Conservation (phyloP, 2,888 invertebrate genomes). For the Stenodera caucasica region DNA sequence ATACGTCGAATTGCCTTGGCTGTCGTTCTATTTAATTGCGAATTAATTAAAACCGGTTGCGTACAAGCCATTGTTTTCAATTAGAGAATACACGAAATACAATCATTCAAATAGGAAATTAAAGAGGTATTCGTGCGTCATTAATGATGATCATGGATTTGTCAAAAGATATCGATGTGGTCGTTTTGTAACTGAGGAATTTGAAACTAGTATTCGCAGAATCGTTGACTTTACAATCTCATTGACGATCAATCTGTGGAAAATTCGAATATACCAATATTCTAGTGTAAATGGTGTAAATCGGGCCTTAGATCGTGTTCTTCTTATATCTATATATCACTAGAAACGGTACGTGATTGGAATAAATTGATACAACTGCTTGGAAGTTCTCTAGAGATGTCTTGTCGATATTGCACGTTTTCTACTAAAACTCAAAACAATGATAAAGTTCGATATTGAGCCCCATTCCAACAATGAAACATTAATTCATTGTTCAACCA, state of each 20-base stretch:
- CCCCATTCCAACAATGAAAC: not conserved
- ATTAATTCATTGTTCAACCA: not conserved
- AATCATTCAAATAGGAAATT: not conserved
- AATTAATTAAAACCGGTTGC: too few relatives aligned
- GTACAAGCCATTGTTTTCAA: too few relatives aligned
- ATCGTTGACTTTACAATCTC: too few relatives aligned
- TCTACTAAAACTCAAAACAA: not conserved
- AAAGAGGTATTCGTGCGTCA: not conserved
- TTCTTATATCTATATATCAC: not conserved
- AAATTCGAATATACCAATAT: too few relatives aligned
- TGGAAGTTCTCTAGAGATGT: not conserved
- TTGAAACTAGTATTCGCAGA: too few relatives aligned
- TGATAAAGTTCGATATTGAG: not conserved
- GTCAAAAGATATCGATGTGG: not conserved
- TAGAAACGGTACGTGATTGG: slow-evolving; percentile 1
- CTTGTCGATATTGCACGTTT: slow-evolving; percentile 5
- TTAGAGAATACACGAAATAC: too few relatives aligned
- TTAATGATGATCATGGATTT: not conserved
- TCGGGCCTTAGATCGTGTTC: too few relatives aligned
- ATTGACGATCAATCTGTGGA: too few relatives aligned
- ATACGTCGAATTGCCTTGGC: too few relatives aligned
- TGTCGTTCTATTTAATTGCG: too few relatives aligned
- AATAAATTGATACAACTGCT: slow-evolving; percentile 3
- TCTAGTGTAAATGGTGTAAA: too few relatives aligned
- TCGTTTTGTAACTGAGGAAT: too few relatives aligned